Percentiles rank a stretch among this genome's conserved stretches.
Evolutionary conservation across 1,140 invertebrate genomes (phyloP).

Genomic region (Zaprionus inermis): DNA sequence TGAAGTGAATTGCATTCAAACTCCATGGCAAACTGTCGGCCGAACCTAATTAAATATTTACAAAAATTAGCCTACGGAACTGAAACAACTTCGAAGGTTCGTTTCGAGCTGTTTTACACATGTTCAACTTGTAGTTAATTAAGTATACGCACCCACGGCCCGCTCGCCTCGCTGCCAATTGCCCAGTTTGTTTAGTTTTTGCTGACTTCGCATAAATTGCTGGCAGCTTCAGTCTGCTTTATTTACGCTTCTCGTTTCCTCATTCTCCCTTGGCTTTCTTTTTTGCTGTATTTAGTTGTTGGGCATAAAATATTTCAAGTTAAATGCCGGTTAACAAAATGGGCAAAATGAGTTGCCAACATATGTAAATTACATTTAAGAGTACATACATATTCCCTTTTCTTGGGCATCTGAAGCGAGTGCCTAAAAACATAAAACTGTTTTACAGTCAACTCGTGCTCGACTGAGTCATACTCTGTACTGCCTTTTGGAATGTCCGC

Average conservation of each 20-base stretch:
- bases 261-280: not conserved
- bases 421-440: slow-evolving; percentile 1
- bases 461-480: slow-evolving; percentile 2
- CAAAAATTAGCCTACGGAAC: slow-evolving; percentile 48
- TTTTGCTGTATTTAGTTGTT: slow-evolving; percentile 28
- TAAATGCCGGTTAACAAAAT: slow-evolving; percentile 60
- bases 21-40: slow-evolving; percentile 10
- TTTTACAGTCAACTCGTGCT: not conserved
- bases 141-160: slow-evolving; percentile 70
- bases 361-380: slow-evolving; percentile 75
- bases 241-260: not conserved
- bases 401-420: slow-evolving; percentile 12
- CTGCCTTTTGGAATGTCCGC: not conserved
- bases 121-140: slow-evolving; percentile 70
- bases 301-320: slow-evolving; percentile 55
- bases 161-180: slow-evolving; percentile 43
- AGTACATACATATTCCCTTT: slow-evolving; percentile 33
- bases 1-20: slow-evolving; percentile 55
- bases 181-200: slow-evolving; percentile 52
- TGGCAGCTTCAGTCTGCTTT: slow-evolving; percentile 38
- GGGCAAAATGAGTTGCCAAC: slow-evolving; percentile 51
- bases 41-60: slow-evolving; percentile 75
- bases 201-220: slow-evolving; percentile 78
- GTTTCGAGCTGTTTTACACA: slow-evolving; percentile 43
- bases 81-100: slow-evolving; percentile 23